Percentiles rank a stretch among this genome's conserved stretches.
phyloP scores from a whole-genome alignment of 1,140 invertebrate species.

The Hyles vespertilio region DNA sequence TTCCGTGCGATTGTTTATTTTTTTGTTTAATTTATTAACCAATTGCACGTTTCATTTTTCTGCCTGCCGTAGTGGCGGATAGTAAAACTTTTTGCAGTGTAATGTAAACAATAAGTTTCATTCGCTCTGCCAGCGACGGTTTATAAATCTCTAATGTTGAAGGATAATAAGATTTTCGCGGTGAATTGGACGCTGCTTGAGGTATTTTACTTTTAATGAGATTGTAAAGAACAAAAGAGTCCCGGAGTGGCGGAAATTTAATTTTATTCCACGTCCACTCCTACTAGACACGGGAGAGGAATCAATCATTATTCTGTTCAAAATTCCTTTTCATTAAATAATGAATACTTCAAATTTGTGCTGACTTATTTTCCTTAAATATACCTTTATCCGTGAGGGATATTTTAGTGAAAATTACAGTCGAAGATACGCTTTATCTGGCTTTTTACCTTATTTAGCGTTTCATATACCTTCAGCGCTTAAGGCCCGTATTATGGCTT shows the following conservation, averaged over 20 bases:
- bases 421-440: too few relatives aligned
- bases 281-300: constrained; percentile 24
- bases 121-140: not conserved
- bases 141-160: constrained; percentile 24
- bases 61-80: too few relatives aligned
- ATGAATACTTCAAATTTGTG: constrained; percentile 10
- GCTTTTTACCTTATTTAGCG: too few relatives aligned
- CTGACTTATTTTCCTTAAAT: too few relatives aligned
- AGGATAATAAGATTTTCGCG: constrained; percentile 36
- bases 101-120: too few relatives aligned
- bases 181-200: constrained; percentile 33
- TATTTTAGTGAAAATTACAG: too few relatives aligned
- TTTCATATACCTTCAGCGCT: too few relatives aligned
- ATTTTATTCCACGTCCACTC: constrained; percentile 34
- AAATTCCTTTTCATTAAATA: constrained; percentile 1
- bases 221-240: constrained; percentile 47
- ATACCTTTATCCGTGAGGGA: too few relatives aligned
- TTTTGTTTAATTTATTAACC: too few relatives aligned
- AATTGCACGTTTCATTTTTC: too few relatives aligned
- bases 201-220: constrained; percentile 40
- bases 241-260: constrained; percentile 35
- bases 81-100: too few relatives aligned
- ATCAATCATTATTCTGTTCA: constrained; percentile 26
- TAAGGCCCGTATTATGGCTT: constrained; percentile 11
- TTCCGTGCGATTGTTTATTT: too few relatives aligned